A percentile compares a stretch with the other conserved stretches of the same genome.
Conservation (phyloP, 2,888 invertebrate species). For the Dryomyza anilis region DNA sequence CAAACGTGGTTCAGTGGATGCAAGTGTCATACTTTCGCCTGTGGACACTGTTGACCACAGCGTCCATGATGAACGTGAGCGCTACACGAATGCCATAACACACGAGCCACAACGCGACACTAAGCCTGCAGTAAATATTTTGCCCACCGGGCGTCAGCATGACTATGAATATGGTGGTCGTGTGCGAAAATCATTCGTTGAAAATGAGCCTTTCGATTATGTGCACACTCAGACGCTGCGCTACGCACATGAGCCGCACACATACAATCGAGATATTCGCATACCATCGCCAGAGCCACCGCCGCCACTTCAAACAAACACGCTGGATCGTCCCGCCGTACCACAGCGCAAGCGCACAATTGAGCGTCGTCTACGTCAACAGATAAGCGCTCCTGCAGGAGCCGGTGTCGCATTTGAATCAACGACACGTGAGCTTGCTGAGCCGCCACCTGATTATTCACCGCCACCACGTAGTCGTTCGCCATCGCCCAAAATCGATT, state of each 20-base stretch:
- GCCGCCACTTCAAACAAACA: conserved; percentile 58
- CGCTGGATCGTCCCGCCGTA: conserved; percentile 65
- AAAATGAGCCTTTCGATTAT: no score
- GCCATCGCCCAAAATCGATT: conserved; percentile 55
- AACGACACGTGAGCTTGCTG: conserved; percentile 60
- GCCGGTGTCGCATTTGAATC: conserved; percentile 60
- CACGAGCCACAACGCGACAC: not conserved
- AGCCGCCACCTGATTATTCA: conserved; percentile 76
- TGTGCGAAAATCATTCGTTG: conserved; percentile 46
- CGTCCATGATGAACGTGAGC: conserved; percentile 35
- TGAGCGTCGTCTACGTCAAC: conserved; percentile 64
- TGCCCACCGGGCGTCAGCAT: conserved; percentile 14
- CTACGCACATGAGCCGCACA: conserved; percentile 55
- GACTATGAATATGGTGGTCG: conserved; percentile 39
- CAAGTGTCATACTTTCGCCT: conserved; percentile 18
- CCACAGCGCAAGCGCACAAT: conserved; percentile 70
- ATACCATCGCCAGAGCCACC: conserved; percentile 34
- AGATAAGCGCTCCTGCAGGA: conserved; percentile 51
- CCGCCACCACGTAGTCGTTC: conserved; percentile 64
- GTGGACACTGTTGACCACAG: conserved; percentile 4
- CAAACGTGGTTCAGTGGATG: conserved; percentile 54
- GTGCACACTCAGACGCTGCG: conserved; percentile 65
- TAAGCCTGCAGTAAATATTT: not conserved
- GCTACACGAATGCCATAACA: not conserved
- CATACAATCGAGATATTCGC: conserved; percentile 1